These are phyloP conservation scores for Sternotherus odoratus DNA, from an alignment of 2,797 vertebrate genomes.

Conservation along the genomic window DNA sequence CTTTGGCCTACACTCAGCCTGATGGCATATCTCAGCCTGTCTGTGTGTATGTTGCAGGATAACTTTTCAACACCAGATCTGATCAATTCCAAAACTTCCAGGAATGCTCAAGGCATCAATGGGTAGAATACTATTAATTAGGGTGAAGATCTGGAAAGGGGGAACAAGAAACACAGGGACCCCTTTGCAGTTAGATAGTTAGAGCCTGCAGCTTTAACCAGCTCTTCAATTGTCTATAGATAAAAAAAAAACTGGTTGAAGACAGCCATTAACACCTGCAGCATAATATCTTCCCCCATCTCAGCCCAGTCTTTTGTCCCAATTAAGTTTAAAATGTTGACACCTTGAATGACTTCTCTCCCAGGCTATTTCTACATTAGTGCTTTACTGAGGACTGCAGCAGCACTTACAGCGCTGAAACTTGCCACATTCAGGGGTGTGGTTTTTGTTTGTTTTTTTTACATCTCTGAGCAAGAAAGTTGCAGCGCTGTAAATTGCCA, in stretches of 20 bases:
- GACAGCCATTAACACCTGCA: not conserved
- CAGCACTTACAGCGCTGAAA: too few species aligned
- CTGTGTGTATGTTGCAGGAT: rapidly evolving
- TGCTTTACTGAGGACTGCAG: too few species aligned
- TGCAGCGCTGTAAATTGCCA: too few species aligned
- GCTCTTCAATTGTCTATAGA: not conserved
- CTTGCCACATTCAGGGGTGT: too few species aligned
- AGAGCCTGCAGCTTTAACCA: not conserved
- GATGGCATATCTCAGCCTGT: not conserved
- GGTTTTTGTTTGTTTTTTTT: too few species aligned
- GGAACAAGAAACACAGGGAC: not conserved
- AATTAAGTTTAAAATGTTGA: not conserved
- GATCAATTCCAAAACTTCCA: not conserved
- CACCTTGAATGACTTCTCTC: not conserved
- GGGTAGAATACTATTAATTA: not conserved
- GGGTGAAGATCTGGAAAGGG: not conserved
- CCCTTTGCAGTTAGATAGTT: not conserved
- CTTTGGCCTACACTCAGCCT: not conserved
- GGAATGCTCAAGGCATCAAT: not conserved
- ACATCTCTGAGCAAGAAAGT: too few species aligned
- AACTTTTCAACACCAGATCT: not conserved
- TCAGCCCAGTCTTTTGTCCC: not conserved
- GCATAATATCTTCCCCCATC: not conserved
- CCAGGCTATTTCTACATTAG: not conserved
- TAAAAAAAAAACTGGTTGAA: not conserved